A percentile compares a stretch with the other conserved stretches of the same genome.
phyloP scores from a whole-genome alignment of 2,113 vertebrate species.

The Oriolus oriolus region DNA sequence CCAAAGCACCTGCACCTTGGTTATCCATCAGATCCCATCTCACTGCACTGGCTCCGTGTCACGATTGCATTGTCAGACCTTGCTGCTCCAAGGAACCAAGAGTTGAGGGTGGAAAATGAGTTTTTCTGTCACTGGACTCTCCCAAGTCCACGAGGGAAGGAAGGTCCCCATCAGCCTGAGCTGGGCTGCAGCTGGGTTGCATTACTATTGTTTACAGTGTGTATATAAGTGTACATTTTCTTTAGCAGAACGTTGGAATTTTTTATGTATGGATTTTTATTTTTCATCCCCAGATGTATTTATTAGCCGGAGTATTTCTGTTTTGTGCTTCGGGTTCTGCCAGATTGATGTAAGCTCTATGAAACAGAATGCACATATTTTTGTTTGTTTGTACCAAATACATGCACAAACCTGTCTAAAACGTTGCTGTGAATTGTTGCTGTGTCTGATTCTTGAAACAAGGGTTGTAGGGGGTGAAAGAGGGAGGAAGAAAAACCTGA shows the following conservation, averaged over 20 bases:
- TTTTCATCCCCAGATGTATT: conserved; percentile 67
- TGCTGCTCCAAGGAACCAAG: neutral
- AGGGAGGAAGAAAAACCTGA: neutral
- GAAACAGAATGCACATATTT: conserved; percentile 58
- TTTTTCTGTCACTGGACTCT: neutral
- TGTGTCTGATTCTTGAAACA: neutral
- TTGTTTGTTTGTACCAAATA: conserved; percentile 68
- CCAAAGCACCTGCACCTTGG: neutral
- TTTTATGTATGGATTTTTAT: conserved; percentile 64
- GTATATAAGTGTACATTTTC: conserved; percentile 73
- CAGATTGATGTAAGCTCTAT: conserved; percentile 43
- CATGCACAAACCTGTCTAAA: conserved; percentile 49
- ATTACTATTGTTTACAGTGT: conserved; percentile 70
- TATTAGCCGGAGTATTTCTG: conserved; percentile 56
- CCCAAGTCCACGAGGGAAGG: neutral
- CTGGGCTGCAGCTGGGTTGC: conserved; percentile 39
- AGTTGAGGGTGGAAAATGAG: neutral
- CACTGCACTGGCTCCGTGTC: neutral
- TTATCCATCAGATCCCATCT: neutral
- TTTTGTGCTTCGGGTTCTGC: conserved; percentile 7
- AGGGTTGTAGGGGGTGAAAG: neutral
- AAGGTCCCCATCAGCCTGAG: neutral
- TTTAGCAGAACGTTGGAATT: conserved; percentile 54
- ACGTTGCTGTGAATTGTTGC: neutral
- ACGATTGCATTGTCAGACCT: neutral